Base-by-base conservation (phyloP, 2,113 vertebrate genomes). In the Alectura lathami region DNA sequence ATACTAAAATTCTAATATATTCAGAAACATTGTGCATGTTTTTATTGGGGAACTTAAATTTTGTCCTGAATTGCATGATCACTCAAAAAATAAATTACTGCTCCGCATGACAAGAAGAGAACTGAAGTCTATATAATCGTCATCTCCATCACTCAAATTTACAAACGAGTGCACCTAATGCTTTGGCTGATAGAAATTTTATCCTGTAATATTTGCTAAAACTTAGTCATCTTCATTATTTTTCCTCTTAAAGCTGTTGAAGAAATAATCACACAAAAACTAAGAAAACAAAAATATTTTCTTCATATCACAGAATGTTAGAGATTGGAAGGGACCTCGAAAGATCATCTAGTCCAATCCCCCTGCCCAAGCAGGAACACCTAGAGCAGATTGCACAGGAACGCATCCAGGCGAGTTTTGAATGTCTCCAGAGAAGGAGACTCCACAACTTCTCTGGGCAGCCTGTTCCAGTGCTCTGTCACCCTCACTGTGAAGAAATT, bases 161-260 rank as follows among this genome's bases (percentile, higher is more conserved):
- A 93, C 82, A 95, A 96, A 94, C 94, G 87, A 93, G 91, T 91
- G 68, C 29, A 63, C 77, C 63, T 83, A 80, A 80, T 70, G 51
- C 85, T 93, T 80, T 79, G 45, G 63, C 40, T 86, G 42, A 21
- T 88, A 87, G 54, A 81, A 95, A 86, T 70, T 83, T 82, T 73
- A 79, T 48, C 42, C 50, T 72, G 50, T 51, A 87, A 40, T 43
- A 70, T 30, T 83, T 74, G 42, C 27, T 72, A 75, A 87, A 91
- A 77, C 68, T 83, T 92, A 79, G 50, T 83, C 26, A 80, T 89
- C 53, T 83, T 83, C 66, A 74, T 63, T 83, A 73, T 85, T 83
- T 91, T 86, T 87, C 75, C 60, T 62, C 73, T 29, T 77, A 57
- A 76, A 80, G n/a, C 6, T 21, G 9, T 29, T 27, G 54, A 89